A percentile compares a stretch with the other conserved stretches of the same genome.
Conservation (phyloP, 2,888 invertebrate genomes). For the Diabrotica balteata region DNA sequence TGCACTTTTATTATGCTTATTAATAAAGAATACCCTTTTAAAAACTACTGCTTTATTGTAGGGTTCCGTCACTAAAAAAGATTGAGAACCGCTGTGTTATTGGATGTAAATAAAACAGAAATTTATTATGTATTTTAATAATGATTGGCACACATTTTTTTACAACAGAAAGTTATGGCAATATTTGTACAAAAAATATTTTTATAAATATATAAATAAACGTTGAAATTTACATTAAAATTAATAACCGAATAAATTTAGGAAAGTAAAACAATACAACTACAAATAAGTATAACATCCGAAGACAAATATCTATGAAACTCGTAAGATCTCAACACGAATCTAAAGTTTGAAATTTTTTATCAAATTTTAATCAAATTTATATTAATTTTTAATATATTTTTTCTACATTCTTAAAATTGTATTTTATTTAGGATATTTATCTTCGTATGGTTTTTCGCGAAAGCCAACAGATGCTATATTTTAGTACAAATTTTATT, state of each 20-base stretch:
- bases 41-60: too few species aligned
- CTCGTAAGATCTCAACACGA: too few species aligned
- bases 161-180: constrained; percentile 54
- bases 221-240: constrained; percentile 48
- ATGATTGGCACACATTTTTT: constrained; percentile 61
- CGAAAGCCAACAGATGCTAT: constrained; percentile 19
- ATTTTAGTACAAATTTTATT: constrained; percentile 18
- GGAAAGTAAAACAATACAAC: constrained; percentile 31
- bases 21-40: too few species aligned
- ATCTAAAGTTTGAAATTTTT: too few species aligned
- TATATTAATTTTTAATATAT: too few species aligned
- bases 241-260: constrained; percentile 32
- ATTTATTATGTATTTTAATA: constrained; percentile 53
- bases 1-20: too few species aligned
- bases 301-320: background rate
- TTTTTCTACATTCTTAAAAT: too few species aligned
- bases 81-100: too few species aligned
- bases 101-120: constrained; percentile 7
- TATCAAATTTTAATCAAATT: too few species aligned
- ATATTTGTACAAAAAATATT: constrained; percentile 56
- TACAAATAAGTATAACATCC: constrained; percentile 24
- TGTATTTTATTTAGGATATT: background rate
- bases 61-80: too few species aligned
- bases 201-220: constrained; percentile 50
- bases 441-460: constrained; percentile 13